Evolutionary conservation across 2,888 invertebrate species (phyloP).

Genomic region (Diadegma fenestrale): DNA sequence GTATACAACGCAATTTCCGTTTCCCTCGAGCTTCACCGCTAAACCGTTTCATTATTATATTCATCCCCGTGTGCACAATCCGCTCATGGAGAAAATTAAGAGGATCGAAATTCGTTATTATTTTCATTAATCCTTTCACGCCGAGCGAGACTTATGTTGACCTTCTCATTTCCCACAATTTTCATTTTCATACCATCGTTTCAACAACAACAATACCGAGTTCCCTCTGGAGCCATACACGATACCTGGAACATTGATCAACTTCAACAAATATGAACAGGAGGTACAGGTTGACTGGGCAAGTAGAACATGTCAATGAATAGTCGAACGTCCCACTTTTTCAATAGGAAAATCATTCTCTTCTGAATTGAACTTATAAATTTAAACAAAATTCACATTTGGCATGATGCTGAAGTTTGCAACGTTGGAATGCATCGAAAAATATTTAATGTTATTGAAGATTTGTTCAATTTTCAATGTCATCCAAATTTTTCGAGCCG

Average conservation of each 20-base stretch:
- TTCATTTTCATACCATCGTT: neutral
- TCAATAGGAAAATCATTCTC: too few relatives aligned
- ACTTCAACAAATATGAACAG: neutral
- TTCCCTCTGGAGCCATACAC: neutral
- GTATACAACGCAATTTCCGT: slow-evolving; percentile 39
- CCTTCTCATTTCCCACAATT: neutral
- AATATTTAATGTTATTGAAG: too few relatives aligned
- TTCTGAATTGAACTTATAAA: too few relatives aligned
- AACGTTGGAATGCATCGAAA: too few relatives aligned
- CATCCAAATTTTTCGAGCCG: too few relatives aligned
- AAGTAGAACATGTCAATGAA: too few relatives aligned
- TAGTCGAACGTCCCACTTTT: too few relatives aligned
- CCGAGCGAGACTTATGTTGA: neutral
- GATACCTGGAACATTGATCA: neutral
- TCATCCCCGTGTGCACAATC: slow-evolving; percentile 1
- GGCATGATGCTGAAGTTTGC: too few relatives aligned
- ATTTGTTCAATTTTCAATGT: too few relatives aligned
- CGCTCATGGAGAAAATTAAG: slow-evolving; percentile 37
- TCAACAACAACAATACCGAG: neutral
- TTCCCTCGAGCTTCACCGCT: slow-evolving; percentile 8
- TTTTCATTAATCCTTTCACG: neutral
- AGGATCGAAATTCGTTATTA: slow-evolving; percentile 13
- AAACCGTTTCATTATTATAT: slow-evolving; percentile 35
- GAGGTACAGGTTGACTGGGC: neutral
- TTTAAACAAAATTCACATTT: too few relatives aligned